Evolutionary conservation across 2,888 invertebrate genomes (phyloP).

Genomic region (Pristionchus fissidentatus): DNA sequence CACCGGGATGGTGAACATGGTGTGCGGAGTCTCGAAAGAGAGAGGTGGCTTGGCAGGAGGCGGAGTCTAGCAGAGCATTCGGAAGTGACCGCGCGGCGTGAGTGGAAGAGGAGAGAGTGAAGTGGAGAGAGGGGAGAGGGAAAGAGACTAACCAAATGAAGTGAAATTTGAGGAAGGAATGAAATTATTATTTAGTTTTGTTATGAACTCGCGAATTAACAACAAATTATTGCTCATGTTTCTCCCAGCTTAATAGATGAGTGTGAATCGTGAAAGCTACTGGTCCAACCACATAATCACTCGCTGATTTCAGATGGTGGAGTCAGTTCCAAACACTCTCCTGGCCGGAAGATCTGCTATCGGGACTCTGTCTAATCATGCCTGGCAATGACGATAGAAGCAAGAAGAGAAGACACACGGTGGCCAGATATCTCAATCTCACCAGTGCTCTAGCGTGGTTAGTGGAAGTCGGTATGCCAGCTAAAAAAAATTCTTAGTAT

Average conservation of each 20-base stretch:
- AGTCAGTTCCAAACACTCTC: slow-evolving; percentile 63
- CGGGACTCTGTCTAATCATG: slow-evolving; percentile 59
- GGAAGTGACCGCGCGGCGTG: slow-evolving; percentile 6
- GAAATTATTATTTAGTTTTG: too few relatives aligned
- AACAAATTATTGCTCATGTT: too few relatives aligned
- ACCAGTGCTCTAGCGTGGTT: slow-evolving; percentile 64
- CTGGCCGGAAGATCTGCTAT: slow-evolving; percentile 66
- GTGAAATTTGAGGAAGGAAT: too few relatives aligned
- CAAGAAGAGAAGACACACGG: slow-evolving; percentile 57
- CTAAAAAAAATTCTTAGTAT: too few relatives aligned
- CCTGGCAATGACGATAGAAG: slow-evolving; percentile 58
- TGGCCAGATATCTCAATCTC: slow-evolving; percentile 67
- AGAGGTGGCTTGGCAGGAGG: neutral
- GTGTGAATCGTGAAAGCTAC: too few relatives aligned
- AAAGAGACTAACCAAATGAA: neutral
- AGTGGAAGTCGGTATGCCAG: too few relatives aligned
- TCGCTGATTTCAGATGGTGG: slow-evolving; percentile 60
- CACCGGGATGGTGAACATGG: slow-evolving; percentile 44
- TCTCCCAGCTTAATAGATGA: too few relatives aligned
- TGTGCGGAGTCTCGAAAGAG: slow-evolving; percentile 6
- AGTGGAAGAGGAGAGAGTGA: neutral
- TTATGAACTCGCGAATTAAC: neutral
- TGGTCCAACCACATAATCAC: neutral
- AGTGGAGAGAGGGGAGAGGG: neutral
- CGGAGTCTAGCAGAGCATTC: neutral